These are phyloP conservation scores for Sinocyclocheilus grahami DNA, from an alignment of 2,113 vertebrate genomes.

Conservation along the genomic window DNA sequence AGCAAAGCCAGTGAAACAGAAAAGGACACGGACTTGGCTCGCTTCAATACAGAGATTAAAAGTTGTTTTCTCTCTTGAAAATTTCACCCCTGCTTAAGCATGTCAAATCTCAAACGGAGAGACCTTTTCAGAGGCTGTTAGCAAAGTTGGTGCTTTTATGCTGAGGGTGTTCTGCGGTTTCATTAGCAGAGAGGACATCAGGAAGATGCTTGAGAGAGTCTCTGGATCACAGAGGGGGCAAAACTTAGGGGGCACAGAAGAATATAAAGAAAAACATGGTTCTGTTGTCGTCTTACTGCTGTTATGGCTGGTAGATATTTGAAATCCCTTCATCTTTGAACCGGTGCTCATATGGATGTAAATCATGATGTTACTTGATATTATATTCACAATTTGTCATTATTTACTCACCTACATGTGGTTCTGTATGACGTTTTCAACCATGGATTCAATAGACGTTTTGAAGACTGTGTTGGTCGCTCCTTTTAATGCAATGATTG, in stretches of 20 bases:
- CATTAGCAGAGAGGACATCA: conserved; percentile 60
- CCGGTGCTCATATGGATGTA: background rate
- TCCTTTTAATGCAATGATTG: background rate
- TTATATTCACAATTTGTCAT: background rate
- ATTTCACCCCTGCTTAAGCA: conserved; percentile 53
- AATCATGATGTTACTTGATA: background rate
- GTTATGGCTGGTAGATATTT: background rate
- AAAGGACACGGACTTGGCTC: conserved; percentile 7
- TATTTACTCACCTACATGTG: background rate
- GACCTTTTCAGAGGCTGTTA: conserved; percentile 74
- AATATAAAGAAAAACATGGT: background rate
- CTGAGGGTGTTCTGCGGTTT: conserved; percentile 64
- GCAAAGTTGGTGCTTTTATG: conserved; percentile 70
- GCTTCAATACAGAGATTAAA: conserved; percentile 47
- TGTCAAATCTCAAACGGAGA: conserved; percentile 64
- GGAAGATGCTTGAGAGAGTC: conserved; percentile 27
- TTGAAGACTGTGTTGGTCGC: background rate
- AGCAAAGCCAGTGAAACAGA: conserved; percentile 13
- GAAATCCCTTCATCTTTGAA: background rate
- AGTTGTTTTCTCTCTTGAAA: conserved; percentile 52
- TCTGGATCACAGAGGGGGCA: conserved; percentile 51
- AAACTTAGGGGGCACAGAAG: conserved; percentile 47
- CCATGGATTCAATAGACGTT: background rate
- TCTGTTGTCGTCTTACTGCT: background rate
- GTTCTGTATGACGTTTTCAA: background rate